Conservation (phyloP, 2,113 vertebrate species). For the Austrofundulus limnaeus region DNA sequence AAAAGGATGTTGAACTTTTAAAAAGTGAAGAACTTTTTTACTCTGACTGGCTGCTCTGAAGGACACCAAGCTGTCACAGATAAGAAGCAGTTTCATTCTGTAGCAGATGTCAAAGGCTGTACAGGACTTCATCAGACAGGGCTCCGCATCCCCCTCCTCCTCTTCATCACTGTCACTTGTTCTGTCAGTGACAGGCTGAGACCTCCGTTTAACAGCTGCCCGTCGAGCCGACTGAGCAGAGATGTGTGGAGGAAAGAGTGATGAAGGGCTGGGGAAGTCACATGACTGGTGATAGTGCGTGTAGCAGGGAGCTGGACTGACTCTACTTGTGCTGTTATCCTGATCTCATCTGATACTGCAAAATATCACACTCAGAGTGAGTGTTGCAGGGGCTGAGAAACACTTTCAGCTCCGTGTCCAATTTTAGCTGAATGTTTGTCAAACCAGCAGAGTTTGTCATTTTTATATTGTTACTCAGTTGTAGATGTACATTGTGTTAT, state of each 20-base stretch:
- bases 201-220: conserved; percentile 34
- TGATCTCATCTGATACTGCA: no score
- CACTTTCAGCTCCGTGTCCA: no score
- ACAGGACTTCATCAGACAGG: conserved; percentile 18
- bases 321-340: no score
- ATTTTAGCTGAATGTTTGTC: no score
- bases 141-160: background rate
- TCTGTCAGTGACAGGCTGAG: conserved; percentile 22
- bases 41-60: conserved; percentile 1
- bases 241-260: conserved; percentile 5
- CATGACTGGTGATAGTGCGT: conserved; percentile 43
- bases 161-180: conserved; percentile 17
- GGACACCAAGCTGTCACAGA: conserved; percentile 1
- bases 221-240: conserved; percentile 23
- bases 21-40: background rate
- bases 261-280: conserved; percentile 5
- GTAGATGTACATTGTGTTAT: no score
- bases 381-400: no score
- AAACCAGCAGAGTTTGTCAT: no score
- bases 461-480: no score
- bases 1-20: background rate
- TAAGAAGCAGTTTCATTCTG: background rate
- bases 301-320: background rate
- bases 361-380: no score
- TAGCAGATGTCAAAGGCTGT: background rate